Evolutionary conservation across 2,888 invertebrate species (phyloP).

Genomic region (Polydrusus cervinus): DNA sequence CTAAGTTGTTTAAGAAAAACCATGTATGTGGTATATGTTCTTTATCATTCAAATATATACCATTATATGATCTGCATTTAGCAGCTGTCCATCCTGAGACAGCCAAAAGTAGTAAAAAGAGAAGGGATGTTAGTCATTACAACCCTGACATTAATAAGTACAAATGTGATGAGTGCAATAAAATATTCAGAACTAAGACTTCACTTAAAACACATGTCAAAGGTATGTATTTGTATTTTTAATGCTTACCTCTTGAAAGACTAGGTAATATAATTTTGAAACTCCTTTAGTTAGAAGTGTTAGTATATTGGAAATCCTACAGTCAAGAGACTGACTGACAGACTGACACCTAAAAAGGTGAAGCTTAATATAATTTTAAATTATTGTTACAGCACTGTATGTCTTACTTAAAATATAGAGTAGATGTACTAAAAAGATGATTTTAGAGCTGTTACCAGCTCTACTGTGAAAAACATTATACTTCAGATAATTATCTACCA

Average conservation of each 20-base stretch:
- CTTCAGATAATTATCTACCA: too few species aligned
- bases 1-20: conserved; percentile 35
- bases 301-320: too few species aligned
- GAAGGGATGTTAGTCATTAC: conserved; percentile 25
- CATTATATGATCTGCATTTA: conserved; percentile 59
- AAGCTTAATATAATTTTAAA: too few species aligned
- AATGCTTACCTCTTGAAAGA: not conserved
- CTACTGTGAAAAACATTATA: too few species aligned
- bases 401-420: too few species aligned
- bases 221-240: conserved; percentile 30
- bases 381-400: too few species aligned
- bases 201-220: conserved; percentile 44
- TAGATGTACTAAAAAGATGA: too few species aligned
- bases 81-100: conserved; percentile 53
- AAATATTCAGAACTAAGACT: conserved; percentile 32
- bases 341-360: too few species aligned
- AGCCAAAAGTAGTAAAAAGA: conserved; percentile 26
- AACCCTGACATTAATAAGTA: conserved; percentile 14
- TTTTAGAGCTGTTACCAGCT: too few species aligned
- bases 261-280: too few species aligned
- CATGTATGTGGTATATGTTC: conserved; percentile 57
- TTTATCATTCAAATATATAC: conserved; percentile 57
- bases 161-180: conserved; percentile 51
- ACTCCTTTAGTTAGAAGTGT: too few species aligned
- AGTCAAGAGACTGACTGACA: too few species aligned